Evolutionary conservation across 2,888 invertebrate genomes (phyloP).

Genomic region (Melinopterus prodromus): DNA sequence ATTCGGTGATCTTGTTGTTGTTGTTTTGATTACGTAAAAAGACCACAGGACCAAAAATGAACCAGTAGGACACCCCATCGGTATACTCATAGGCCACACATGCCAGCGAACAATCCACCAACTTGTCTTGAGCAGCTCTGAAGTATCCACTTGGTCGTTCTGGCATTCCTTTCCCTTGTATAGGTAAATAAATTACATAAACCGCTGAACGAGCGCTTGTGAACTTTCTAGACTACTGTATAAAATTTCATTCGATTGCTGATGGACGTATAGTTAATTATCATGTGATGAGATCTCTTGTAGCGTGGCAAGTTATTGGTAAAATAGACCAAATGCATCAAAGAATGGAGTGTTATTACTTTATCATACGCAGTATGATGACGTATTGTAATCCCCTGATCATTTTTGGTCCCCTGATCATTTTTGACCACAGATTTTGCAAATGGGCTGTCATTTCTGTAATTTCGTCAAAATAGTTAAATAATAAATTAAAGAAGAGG

Average conservation of each 20-base stretch:
- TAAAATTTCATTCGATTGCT: background rate
- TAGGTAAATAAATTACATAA: background rate
- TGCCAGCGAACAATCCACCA: background rate
- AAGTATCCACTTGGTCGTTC: background rate
- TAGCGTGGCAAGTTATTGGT: background rate
- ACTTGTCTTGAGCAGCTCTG: background rate
- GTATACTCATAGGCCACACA: background rate
- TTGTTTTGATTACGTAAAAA: background rate
- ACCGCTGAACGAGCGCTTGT: background rate
- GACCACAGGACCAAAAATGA: background rate
- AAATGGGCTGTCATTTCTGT: too few species aligned
- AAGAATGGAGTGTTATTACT: too few species aligned
- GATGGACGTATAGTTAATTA: background rate
- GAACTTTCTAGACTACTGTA: background rate
- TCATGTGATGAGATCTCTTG: background rate
- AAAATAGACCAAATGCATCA: background rate
- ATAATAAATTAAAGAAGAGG: too few species aligned
- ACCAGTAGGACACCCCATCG: background rate
- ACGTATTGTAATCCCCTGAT: too few species aligned
- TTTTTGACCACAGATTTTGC: too few species aligned
- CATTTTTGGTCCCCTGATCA: too few species aligned
- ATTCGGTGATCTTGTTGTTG: background rate
- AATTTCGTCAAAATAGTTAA: too few species aligned
- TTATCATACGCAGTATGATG: too few species aligned
- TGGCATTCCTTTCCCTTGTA: background rate